Base-by-base conservation (phyloP, 2,797 vertebrate species). In the Heliangelus exortis region DNA sequence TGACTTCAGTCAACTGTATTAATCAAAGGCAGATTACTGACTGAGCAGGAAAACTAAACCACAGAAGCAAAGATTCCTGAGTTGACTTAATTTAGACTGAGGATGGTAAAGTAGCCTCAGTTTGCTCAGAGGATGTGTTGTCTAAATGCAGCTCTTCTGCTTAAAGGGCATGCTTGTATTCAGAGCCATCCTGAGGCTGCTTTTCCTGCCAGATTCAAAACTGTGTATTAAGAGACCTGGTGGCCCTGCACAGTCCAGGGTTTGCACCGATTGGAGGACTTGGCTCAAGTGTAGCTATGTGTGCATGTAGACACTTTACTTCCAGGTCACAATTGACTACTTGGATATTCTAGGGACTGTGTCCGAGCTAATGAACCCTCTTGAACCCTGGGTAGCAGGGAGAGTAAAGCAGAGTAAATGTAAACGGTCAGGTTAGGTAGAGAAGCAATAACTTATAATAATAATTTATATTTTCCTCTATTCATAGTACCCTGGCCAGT, bases 1-100 rank as follows among this genome's bases (percentile, higher is more conserved):
- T 89, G 71, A 67, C 61, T 89, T 81, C 48, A 63, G 73, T 57
- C 73, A 80, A 29, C 48, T 86, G 48, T 58, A n/a, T 43, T n/a
- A 91, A 81, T 77, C 87, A 74, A 77, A 94, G 73, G 47, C 73
- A 84, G 69, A 53, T 77, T 82, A 89, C 54, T 82, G 78, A 87
- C 2, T 58, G 55, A 79, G 51, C 48, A 62, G 47, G 43, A 72
- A 84, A 93, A 81, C 33, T 17, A 72, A 84, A 73, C 26, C 59
- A 73, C 12, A 84, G 25, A 62, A 89, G 47, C 29, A 43, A 66
- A 89, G 55, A 91, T 28, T 62, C 11, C 11, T 0, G 1, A 55
- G 43, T 25, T 92, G 65, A 63, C 69, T 68, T 79, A 84, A 69
- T 58, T 82, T 0, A 73, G 78, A 89, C 15, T 51, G 36, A 87